Conservation (phyloP, 2,797 vertebrate genomes). For the Ptychobarbus kaznakovi region DNA sequence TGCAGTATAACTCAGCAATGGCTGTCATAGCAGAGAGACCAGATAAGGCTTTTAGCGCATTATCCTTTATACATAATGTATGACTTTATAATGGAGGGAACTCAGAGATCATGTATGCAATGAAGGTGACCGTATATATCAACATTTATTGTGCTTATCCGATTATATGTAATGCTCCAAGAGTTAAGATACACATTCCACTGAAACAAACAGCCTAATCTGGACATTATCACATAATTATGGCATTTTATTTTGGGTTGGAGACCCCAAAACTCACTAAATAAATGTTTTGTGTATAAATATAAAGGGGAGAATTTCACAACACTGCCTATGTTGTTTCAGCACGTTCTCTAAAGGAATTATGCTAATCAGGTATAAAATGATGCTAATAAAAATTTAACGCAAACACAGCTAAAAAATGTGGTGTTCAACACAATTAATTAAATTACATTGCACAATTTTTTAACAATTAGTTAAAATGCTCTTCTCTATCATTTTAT, state of each 20-base stretch:
- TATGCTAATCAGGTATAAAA: neutral
- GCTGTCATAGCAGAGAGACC: slow-evolving; percentile 34
- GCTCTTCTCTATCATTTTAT: neutral
- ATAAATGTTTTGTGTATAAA: neutral
- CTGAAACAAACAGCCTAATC: neutral
- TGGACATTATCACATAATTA: neutral
- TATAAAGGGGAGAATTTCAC: neutral
- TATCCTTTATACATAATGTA: slow-evolving; percentile 47
- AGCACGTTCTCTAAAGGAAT: neutral
- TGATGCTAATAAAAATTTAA: neutral
- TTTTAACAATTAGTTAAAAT: neutral
- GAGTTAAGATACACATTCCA: neutral
- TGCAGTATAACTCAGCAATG: slow-evolving; percentile 3
- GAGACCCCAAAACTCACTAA: slow-evolving; percentile 36
- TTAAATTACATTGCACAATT: too few species aligned
- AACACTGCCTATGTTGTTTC: neutral
- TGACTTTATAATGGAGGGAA: slow-evolving; percentile 30
- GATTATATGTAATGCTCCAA: neutral
- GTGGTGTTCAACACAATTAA: neutral
- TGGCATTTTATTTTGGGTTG: neutral
- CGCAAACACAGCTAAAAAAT: neutral
- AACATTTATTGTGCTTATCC: slow-evolving; percentile 24
- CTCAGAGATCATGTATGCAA: slow-evolving; percentile 18
- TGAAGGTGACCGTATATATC: slow-evolving; percentile 18
- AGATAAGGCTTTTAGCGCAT: slow-evolving; percentile 41